These are phyloP conservation scores for Potorous gilbertii DNA, from an alignment of 2,797 vertebrate genomes.

Conservation along the genomic window DNA sequence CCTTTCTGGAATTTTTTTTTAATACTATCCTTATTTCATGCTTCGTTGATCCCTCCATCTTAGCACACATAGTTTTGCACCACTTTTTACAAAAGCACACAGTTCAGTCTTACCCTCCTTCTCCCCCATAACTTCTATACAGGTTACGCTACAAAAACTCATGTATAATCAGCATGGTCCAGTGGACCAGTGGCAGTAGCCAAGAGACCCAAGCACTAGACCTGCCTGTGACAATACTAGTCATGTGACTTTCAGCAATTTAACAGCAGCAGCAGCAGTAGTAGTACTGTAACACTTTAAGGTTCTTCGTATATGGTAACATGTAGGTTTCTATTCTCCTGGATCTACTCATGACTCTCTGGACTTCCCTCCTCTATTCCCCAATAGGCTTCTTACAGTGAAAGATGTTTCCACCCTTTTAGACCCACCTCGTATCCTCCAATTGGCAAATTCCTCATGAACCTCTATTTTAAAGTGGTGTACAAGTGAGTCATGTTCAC, in stretches of 20 bases:
- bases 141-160: neutral
- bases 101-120: neutral
- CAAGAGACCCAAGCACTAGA: neutral
- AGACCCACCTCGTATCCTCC: neutral
- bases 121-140: neutral
- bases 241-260: neutral
- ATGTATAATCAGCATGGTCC: neutral
- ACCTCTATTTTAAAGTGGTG: neutral
- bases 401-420: neutral
- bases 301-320: neutral
- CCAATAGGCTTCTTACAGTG: neutral
- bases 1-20: slow-evolving; percentile 50
- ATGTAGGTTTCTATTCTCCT: neutral
- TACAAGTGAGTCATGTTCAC: neutral
- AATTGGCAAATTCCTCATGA: neutral
- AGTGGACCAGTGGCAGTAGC: too few relatives aligned
- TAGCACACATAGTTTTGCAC: slow-evolving; percentile 30
- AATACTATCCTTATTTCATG: slow-evolving; percentile 72
- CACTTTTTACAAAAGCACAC: neutral
- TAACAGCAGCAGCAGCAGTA: neutral
- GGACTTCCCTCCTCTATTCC: neutral
- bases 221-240: neutral
- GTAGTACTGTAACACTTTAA: neutral
- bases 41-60: slow-evolving; percentile 58
- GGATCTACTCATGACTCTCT: neutral